Conservation (phyloP, 2,888 invertebrate species). For the Helobdella robusta region DNA sequence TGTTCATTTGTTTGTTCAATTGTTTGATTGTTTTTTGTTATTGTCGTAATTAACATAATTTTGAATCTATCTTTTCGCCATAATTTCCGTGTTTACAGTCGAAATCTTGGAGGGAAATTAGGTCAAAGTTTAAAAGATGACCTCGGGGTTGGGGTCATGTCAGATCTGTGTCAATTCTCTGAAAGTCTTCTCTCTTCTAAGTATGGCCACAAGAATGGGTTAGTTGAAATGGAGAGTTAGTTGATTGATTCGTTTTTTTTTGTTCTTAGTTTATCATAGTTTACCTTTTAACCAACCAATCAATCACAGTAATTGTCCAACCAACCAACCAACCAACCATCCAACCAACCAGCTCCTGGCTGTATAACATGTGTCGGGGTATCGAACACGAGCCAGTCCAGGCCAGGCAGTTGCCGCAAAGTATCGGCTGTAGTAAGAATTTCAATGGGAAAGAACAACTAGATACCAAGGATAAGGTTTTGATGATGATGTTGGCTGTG, state of each 20-base stretch:
- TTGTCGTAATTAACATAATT: too few relatives aligned
- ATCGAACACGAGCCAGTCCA: conserved; percentile 78
- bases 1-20: neutral
- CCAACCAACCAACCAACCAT: too few relatives aligned
- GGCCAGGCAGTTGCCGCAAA: conserved; percentile 73
- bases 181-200: conserved; percentile 62
- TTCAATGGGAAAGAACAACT: conserved; percentile 59
- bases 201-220: conserved; percentile 82
- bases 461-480: conserved; percentile 46
- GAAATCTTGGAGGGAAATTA: conserved; percentile 85
- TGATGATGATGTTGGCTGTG: too few relatives aligned
- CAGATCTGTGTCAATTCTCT: conserved; percentile 64
- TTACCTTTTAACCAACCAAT: too few relatives aligned
- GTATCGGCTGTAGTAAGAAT: conserved; percentile 89
- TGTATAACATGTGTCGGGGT: conserved; percentile 75
- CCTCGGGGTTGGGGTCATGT: conserved; percentile 68
- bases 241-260: neutral
- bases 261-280: too few relatives aligned
- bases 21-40: neutral
- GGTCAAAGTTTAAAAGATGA: conserved; percentile 68
- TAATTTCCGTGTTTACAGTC: conserved; percentile 45
- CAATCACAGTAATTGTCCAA: too few relatives aligned
- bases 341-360: conserved; percentile 35
- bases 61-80: neutral
- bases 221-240: conserved; percentile 39